Percentiles rank a stretch among this genome's conserved stretches.
These are phyloP conservation scores for Cyrtodaria siliqua DNA, from an alignment of 2,888 invertebrate species.

Conservation along the genomic window DNA sequence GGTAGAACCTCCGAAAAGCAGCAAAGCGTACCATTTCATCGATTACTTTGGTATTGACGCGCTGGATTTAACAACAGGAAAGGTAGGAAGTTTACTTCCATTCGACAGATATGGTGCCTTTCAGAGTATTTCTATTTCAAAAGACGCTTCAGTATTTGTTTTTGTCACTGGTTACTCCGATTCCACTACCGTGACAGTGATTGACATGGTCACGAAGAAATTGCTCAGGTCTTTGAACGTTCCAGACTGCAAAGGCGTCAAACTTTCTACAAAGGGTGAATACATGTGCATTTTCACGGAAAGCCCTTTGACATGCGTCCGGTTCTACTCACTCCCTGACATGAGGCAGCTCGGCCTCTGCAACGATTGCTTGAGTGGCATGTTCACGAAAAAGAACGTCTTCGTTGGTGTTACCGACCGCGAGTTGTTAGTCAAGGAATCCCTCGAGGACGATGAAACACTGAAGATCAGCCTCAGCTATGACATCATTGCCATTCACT, in stretches of 20 bases:
- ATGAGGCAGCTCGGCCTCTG: constrained; percentile 39
- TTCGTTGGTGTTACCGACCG: constrained; percentile 51
- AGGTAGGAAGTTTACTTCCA: constrained; percentile 35
- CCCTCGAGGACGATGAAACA: constrained; percentile 46
- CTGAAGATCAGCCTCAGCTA: constrained; percentile 43
- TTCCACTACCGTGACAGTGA: constrained; percentile 35
- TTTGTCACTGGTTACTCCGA: constrained; percentile 35
- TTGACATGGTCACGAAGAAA: constrained; percentile 30
- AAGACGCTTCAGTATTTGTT: constrained; percentile 49
- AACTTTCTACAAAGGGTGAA: constrained; percentile 49
- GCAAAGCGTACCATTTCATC: constrained; percentile 71
- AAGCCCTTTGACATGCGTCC: neutral
- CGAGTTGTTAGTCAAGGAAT: constrained; percentile 41
- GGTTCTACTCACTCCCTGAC: constrained; percentile 26
- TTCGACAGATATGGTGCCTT: constrained; percentile 57
- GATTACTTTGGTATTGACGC: constrained; percentile 75
- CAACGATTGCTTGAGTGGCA: constrained; percentile 35
- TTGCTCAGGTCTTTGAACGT: constrained; percentile 37
- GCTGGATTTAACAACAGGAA: constrained; percentile 46
- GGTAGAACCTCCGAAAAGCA: constrained; percentile 61
- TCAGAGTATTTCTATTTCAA: constrained; percentile 43
- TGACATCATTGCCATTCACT: constrained; percentile 53
- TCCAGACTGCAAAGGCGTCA: constrained; percentile 39
- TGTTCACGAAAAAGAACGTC: constrained; percentile 54
- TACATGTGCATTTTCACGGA: constrained; percentile 43